A percentile compares a stretch with the other conserved stretches of the same genome.
Evolutionary conservation across 1,140 invertebrate species (phyloP).

Genomic region (Formica exsecta): DNA sequence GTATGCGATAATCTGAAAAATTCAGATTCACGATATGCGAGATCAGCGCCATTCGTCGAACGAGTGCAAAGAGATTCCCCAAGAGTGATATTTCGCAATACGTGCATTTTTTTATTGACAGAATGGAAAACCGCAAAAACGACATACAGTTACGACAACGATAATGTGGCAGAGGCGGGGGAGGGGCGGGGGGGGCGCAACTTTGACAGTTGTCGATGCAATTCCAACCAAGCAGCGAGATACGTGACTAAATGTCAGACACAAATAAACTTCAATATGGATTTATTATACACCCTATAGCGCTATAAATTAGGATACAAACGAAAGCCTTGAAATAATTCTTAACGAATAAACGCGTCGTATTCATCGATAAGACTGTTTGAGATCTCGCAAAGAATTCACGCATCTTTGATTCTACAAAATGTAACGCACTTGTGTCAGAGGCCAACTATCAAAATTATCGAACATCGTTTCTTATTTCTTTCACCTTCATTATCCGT

Average conservation of each 20-base stretch:
- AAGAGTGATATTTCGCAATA: not conserved
- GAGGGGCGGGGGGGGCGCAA: too few species aligned
- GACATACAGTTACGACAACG: not conserved
- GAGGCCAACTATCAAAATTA: not conserved
- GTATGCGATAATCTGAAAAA: not conserved
- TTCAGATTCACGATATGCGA: not conserved
- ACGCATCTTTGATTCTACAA: not conserved
- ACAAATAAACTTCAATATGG: too few species aligned
- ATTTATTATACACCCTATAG: not conserved
- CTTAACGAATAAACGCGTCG: not conserved
- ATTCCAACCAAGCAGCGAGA: too few species aligned
- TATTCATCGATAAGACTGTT: constrained; percentile 8
- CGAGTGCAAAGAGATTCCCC: constrained; percentile 4
- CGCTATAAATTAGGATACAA: not conserved
- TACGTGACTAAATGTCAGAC: too few species aligned
- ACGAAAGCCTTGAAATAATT: constrained; percentile 13
- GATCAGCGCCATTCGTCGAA: not conserved
- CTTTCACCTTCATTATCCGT: not conserved
- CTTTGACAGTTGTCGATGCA: too few species aligned
- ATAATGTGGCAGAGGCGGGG: not conserved
- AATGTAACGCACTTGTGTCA: constrained; percentile 1
- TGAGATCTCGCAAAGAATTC: not conserved
- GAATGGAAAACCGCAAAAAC: not conserved
- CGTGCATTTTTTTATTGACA: not conserved
- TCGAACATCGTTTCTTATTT: not conserved